Evolutionary conservation across 2,113 vertebrate genomes (phyloP).

Genomic region (Alethe castanea): DNA sequence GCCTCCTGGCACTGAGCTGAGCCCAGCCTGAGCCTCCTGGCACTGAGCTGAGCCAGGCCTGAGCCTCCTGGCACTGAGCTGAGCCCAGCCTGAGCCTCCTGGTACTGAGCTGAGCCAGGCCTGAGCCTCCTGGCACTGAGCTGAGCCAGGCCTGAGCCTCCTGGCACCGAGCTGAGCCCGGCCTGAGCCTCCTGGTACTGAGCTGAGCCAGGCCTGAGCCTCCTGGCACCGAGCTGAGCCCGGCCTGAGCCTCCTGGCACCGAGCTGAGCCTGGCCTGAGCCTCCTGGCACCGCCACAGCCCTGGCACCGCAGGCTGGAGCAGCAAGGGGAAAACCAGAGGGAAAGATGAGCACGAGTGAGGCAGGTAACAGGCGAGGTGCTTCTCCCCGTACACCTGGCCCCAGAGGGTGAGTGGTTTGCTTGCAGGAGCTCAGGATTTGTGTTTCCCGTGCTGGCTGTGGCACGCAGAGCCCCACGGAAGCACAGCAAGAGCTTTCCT

Average conservation of each 20-base stretch:
- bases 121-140: background rate
- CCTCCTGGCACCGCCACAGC: accelerated
- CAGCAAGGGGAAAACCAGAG: accelerated
- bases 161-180: no score
- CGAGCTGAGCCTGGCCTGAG: no score
- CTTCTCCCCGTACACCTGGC: background rate
- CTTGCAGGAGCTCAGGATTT: background rate
- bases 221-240: no score
- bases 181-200: no score
- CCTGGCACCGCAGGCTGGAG: accelerated
- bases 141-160: background rate
- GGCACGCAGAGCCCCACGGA: background rate
- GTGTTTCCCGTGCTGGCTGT: background rate
- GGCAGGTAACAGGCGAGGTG: background rate
- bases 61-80: background rate
- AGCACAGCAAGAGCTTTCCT: background rate
- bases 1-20: no score
- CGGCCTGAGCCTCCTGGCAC: no score
- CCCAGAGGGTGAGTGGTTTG: background rate
- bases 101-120: no score
- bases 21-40: no score
- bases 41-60: no score
- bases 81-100: background rate
- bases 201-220: no score
- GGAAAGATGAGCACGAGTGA: background rate